Base-by-base conservation (phyloP, 2,888 invertebrate genomes). In the Lathronympha strigana region DNA sequence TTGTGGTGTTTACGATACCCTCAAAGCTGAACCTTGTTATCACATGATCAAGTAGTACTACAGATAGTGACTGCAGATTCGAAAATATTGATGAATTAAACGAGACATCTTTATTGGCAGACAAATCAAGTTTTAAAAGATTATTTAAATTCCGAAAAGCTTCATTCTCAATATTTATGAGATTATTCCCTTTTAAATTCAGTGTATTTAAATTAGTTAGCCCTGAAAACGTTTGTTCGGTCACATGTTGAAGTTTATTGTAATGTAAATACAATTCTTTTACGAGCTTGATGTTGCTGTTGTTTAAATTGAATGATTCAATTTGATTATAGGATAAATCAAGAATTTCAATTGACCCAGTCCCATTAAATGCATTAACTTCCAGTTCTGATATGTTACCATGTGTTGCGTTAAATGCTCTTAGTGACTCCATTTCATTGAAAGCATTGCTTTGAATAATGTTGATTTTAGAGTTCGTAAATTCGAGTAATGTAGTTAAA, bases 1-100 rank as follows among this genome's bases (percentile, higher is more conserved):
- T 61, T 33, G 53, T 47, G 2, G 54, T 54, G n/a, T 61, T 54
- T 4, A 11, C 17, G 13, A 61, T 19, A 23, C 23, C 49, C 19
- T 15, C n/a, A 11, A 66, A 61, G n/a, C 21, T 40, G 33, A 61
- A 61, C 17, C 13, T 21, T 49, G 47, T 1, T 17, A 47, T 47
- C 1, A 61, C 47, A 1, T 61, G 47, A 23, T 54, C 21, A 8
- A 66, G 54, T 13, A 31, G 8, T 6, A 66, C 53, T 4, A 13
- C 11, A 45, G 54, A 11, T 13, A 61, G 47, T 19, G 61, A 61
- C 15, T 25, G 1, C 9, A 49, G n/a, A 40, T 54, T 49, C 8
- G 66, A 53, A 49, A 66, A 66, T 66, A 66, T 61, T 40, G 38
- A 23, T 23, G 66, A 38, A 54, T 66, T 53, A 47, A 66, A 66